Conservation (phyloP, 1,140 invertebrate species). For the Laupala kohalensis region DNA sequence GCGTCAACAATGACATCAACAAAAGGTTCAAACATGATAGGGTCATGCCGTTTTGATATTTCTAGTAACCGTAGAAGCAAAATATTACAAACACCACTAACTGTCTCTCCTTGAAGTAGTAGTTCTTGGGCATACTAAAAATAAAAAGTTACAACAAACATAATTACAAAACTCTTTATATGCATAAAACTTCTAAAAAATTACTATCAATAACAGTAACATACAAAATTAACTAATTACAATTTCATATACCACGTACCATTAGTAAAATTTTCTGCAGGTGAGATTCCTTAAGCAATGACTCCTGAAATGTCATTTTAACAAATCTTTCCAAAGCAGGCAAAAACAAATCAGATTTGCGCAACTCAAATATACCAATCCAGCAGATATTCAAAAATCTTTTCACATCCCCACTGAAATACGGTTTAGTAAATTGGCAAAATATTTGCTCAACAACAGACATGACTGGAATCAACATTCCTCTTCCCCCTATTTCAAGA, state of each 20-base stretch:
- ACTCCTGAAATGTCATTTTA: slow-evolving; percentile 14
- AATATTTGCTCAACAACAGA: neutral
- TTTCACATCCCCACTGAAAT: neutral
- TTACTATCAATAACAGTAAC: neutral
- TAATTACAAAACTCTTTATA: neutral
- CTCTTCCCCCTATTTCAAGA: slow-evolving; percentile 18
- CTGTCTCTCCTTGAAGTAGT: slow-evolving; percentile 17
- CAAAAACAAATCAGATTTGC: slow-evolving; percentile 25
- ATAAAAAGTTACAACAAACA: too few species aligned
- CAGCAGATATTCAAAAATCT: slow-evolving; percentile 14
- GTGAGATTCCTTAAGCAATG: slow-evolving; percentile 4
- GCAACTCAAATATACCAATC: slow-evolving; percentile 19
- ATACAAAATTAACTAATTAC: neutral
- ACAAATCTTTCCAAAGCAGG: slow-evolving; percentile 19
- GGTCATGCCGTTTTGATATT: neutral
- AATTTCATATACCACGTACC: too few species aligned
- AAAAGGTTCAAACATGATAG: neutral
- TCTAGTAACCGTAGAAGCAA: slow-evolving; percentile 16
- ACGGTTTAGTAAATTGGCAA: neutral
- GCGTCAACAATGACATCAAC: slow-evolving; percentile 10
- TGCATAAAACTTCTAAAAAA: neutral
- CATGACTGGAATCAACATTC: slow-evolving; percentile 11
- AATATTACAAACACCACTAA: slow-evolving; percentile 18
- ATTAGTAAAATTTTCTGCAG: neutral
- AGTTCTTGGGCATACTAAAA: slow-evolving; percentile 20